Evolutionary conservation across 2,113 vertebrate species (phyloP).

Genomic region (Chloebia gouldiae): DNA sequence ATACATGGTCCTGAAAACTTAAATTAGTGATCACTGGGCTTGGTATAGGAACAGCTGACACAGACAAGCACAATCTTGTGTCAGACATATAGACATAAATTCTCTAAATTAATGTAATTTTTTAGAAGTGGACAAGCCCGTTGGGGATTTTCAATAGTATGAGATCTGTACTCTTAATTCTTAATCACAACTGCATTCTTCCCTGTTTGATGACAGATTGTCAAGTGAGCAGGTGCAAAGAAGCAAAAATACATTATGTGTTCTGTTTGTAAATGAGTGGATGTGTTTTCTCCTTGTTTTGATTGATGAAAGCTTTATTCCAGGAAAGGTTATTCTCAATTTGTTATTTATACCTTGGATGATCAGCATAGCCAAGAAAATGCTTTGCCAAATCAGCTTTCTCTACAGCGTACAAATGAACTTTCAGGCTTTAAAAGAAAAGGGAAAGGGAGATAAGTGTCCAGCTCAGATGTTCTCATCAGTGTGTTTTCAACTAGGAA

Average conservation of each 20-base stretch:
- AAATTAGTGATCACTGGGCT: background rate
- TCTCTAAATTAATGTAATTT: background rate
- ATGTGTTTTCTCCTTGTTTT: conserved; percentile 5
- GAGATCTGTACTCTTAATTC: background rate
- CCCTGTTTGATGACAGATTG: background rate
- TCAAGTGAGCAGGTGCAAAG: background rate
- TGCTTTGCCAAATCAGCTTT: background rate
- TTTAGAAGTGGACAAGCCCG: background rate
- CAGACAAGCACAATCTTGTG: background rate
- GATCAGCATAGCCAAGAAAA: background rate
- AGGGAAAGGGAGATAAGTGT: background rate
- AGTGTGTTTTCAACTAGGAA: background rate
- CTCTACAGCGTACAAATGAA: background rate
- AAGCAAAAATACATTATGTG: background rate
- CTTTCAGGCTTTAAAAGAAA: background rate
- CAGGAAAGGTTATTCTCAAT: conserved; percentile 9
- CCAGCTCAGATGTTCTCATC: background rate
- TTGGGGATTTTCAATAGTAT: background rate
- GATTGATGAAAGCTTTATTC: conserved; percentile 34
- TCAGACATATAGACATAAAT: background rate
- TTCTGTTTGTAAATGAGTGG: background rate
- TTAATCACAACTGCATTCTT: background rate
- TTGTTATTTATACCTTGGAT: conserved; percentile 34
- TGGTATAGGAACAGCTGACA: background rate
- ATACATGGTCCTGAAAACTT: background rate